Conservation (phyloP, 2,888 invertebrate species). For the Drosophila nigricruria region DNA sequence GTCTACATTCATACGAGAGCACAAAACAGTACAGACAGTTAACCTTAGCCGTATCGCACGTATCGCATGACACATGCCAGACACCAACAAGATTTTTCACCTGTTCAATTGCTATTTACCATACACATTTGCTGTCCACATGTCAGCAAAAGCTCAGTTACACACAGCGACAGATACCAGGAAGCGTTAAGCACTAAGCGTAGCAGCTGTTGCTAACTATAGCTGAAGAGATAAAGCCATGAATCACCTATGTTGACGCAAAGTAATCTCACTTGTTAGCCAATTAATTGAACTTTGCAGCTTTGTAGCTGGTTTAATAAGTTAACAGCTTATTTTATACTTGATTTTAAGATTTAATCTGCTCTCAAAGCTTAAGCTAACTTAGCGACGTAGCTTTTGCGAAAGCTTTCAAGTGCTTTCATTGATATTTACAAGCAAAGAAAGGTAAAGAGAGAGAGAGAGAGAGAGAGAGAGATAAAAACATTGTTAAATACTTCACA, state of each 20-base stretch:
- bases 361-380: not conserved
- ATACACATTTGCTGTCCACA: constrained; percentile 54
- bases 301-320: constrained; percentile 9
- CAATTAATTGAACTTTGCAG: constrained; percentile 24
- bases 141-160: constrained; percentile 47
- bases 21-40: constrained; percentile 13
- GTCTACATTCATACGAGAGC: constrained; percentile 18
- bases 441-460: too few relatives aligned
- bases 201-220: constrained; percentile 31
- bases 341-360: not conserved
- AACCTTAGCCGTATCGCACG: constrained; percentile 47
- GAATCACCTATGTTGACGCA: constrained; percentile 13
- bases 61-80: constrained; percentile 62
- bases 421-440: not conserved
- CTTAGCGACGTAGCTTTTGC: not conserved
- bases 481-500: not conserved
- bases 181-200: constrained; percentile 18
- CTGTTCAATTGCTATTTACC: constrained; percentile 62
- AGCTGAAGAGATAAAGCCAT: constrained; percentile 17
- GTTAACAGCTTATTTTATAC: not conserved
- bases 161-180: constrained; percentile 29
- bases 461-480: not conserved
- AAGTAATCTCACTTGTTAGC: constrained; percentile 26
- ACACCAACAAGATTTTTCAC: constrained; percentile 67
- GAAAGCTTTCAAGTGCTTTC: constrained; percentile 1